Conservation (phyloP, 2,797 vertebrate genomes). For the Sus cebifrons region DNA sequence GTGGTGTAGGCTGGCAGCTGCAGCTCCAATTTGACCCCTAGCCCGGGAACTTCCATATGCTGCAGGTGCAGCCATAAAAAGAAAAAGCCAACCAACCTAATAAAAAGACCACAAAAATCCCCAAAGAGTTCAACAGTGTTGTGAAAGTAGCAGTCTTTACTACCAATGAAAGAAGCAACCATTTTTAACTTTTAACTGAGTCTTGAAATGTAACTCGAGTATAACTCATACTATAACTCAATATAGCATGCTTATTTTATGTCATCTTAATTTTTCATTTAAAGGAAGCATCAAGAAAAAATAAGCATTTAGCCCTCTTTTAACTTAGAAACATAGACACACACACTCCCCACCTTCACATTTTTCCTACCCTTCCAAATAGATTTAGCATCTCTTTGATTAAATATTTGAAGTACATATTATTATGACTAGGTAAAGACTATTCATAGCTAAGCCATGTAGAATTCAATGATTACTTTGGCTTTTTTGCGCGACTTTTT, state of each 20-base stretch:
- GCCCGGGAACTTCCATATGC: no score
- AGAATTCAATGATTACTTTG: neutral
- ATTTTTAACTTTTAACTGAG: slow-evolving; percentile 35
- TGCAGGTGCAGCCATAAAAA: no score
- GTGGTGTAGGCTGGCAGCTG: no score
- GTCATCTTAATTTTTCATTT: slow-evolving; percentile 56
- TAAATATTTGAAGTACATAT: slow-evolving; percentile 28
- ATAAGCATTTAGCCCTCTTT: neutral
- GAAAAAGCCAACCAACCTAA: no score
- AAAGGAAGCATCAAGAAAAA: neutral
- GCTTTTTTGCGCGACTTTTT: neutral
- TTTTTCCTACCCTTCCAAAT: neutral
- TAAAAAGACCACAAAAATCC: no score
- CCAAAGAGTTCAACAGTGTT: neutral
- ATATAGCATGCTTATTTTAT: slow-evolving; percentile 24
- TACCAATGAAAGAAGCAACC: neutral
- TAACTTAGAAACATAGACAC: neutral
- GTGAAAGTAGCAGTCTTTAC: no score
- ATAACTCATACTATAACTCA: neutral
- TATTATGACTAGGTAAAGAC: neutral
- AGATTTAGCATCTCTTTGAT: neutral
- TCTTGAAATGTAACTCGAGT: neutral
- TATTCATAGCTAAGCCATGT: neutral
- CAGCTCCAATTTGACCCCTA: no score
- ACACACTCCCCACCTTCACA: neutral